phyloP scores from a whole-genome alignment of 2,113 vertebrate genomes.

The Capricornis sumatraensis region DNA sequence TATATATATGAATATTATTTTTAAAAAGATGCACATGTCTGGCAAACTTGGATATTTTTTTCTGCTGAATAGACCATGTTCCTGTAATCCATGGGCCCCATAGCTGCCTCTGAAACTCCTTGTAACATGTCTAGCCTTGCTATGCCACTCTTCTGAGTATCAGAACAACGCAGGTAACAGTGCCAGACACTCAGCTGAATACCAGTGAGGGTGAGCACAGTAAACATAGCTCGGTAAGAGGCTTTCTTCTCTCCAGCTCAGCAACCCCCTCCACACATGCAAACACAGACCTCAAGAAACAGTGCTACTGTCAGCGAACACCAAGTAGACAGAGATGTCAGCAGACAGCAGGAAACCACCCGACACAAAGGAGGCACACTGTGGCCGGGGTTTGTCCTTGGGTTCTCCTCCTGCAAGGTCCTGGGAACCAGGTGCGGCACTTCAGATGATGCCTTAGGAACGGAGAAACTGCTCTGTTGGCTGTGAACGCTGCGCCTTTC shows the following conservation, averaged over 20 bases:
- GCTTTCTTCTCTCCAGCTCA: neutral
- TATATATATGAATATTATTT: neutral
- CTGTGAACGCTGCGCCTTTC: neutral
- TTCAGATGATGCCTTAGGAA: neutral
- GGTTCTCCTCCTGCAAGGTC: neutral
- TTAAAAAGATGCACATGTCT: neutral
- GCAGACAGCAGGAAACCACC: neutral
- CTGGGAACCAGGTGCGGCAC: neutral
- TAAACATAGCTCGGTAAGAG: neutral
- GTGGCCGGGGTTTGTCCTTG: neutral
- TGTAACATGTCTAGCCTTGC: neutral
- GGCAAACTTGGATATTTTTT: neutral
- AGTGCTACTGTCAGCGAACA: neutral
- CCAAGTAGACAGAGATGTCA: neutral
- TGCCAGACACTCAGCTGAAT: neutral
- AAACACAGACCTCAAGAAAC: neutral
- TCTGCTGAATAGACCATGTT: neutral
- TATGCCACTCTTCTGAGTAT: neutral
- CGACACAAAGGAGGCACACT: neutral
- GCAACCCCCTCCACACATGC: no score
- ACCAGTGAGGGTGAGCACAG: fast-evolving
- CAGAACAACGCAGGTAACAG: neutral
- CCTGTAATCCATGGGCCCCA: neutral
- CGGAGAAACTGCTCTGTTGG: neutral
- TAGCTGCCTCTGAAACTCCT: neutral